These are phyloP conservation scores for Ditylenchus weischeri DNA, from an alignment of 2,888 invertebrate genomes.

Conservation along the genomic window DNA sequence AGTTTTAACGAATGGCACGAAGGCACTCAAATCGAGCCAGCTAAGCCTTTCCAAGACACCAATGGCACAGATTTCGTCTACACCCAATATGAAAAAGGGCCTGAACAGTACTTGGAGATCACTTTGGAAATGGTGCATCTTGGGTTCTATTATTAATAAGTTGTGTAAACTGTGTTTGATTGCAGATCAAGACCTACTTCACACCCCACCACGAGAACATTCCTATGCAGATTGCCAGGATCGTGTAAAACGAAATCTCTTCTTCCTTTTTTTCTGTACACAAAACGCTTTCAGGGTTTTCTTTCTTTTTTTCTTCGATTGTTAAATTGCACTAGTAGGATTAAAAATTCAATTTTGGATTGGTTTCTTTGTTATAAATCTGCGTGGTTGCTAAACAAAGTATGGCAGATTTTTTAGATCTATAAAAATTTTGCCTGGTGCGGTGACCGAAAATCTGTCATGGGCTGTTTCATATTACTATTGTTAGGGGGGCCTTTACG, in stretches of 20 bases:
- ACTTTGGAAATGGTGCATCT: conserved; percentile 34
- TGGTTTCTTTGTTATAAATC: too few relatives aligned
- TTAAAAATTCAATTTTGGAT: too few relatives aligned
- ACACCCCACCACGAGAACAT: conserved; percentile 41
- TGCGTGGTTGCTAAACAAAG: too few relatives aligned
- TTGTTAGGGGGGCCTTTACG: too few relatives aligned
- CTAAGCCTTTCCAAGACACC: conserved; percentile 61
- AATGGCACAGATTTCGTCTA: conserved; percentile 23
- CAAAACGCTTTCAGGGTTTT: background rate
- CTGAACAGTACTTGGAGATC: conserved; percentile 38
- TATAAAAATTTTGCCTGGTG: too few relatives aligned
- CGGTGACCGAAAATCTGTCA: too few relatives aligned
- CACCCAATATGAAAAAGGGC: conserved; percentile 26
- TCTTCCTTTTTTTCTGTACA: background rate
- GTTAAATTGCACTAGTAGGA: too few relatives aligned
- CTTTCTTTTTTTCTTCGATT: too few relatives aligned
- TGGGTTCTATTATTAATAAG: too few relatives aligned
- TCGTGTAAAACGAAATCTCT: conserved; percentile 25
- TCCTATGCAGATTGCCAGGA: conserved; percentile 36
- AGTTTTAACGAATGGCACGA: conserved; percentile 76
- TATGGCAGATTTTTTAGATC: too few relatives aligned
- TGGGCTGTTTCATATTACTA: too few relatives aligned
- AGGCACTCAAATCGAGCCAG: conserved; percentile 74
- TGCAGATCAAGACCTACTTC: conserved; percentile 34
- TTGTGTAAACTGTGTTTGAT: too few relatives aligned